These are phyloP conservation scores for Halichoerus grypus DNA, from an alignment of 2,113 vertebrate species.

Conservation along the genomic window DNA sequence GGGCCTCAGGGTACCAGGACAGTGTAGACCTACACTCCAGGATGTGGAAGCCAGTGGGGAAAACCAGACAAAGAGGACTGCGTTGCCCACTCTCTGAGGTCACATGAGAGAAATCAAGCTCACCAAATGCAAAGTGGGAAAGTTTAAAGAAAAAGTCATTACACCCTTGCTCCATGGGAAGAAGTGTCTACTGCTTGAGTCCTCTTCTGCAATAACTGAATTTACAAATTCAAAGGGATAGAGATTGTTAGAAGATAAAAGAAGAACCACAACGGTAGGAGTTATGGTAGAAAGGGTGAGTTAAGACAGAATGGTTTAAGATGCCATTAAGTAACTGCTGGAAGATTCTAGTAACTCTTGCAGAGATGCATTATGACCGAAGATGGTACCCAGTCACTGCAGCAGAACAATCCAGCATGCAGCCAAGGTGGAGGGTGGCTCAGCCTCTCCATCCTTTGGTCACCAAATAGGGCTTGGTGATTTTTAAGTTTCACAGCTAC, in stretches of 20 bases:
- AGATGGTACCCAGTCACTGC: not conserved
- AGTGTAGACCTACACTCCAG: not conserved
- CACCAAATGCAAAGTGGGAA: not conserved
- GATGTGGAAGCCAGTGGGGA: not conserved
- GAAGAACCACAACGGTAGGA: not conserved
- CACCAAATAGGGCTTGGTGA: not conserved
- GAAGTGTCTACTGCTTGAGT: not conserved
- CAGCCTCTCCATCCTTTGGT: not conserved
- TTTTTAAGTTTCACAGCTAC: not conserved
- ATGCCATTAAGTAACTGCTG: not conserved
- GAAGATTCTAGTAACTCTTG: not conserved
- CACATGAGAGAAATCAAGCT: not conserved
- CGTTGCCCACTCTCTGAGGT: fast-evolving
- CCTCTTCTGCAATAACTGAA: not conserved
- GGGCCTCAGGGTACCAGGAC: not conserved
- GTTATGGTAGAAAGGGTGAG: not conserved
- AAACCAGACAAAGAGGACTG: not conserved
- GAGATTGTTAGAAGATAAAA: not conserved
- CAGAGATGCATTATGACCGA: not conserved
- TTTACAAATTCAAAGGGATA: not conserved
- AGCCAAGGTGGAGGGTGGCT: not conserved
- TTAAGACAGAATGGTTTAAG: not conserved
- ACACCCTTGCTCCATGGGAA: not conserved
- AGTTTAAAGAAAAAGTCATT: not conserved
- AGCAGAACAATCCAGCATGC: not conserved